Conservation (phyloP, 2,888 invertebrate genomes). For the Tineola bisselliella region DNA sequence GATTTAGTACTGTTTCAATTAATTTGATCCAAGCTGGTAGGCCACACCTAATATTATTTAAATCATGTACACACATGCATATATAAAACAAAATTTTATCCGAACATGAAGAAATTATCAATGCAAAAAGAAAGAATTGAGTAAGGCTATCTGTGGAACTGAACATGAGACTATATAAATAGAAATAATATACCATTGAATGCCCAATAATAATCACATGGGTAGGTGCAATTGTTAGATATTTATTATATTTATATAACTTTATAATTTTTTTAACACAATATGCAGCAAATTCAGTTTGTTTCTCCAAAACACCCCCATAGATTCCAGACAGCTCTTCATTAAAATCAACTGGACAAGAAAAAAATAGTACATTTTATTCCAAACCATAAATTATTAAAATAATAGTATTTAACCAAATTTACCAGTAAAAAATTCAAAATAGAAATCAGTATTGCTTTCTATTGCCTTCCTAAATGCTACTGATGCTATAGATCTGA, state of each 20-base stretch:
- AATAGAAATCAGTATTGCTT: conserved; percentile 75
- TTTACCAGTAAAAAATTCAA: conserved; percentile 87
- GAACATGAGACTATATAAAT: background rate
- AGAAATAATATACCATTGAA: conserved; percentile 81
- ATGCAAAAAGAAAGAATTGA: no score
- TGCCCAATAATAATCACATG: conserved; percentile 90
- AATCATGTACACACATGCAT: no score
- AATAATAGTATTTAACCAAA: conserved; percentile 11
- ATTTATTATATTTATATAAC: conserved; percentile 71
- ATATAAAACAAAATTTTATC: no score
- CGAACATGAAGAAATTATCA: no score
- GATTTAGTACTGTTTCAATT: background rate
- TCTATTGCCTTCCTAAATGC: conserved; percentile 85
- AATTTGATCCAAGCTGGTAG: no score
- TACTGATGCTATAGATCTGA: conserved; percentile 91
- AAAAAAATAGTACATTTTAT: background rate
- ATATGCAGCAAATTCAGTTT: conserved; percentile 76
- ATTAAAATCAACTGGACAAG: conserved; percentile 78
- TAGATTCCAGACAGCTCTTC: conserved; percentile 90
- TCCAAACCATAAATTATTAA: background rate
- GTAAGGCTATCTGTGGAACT: no score
- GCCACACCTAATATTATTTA: no score
- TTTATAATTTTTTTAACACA: conserved; percentile 78
- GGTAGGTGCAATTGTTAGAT: conserved; percentile 46
- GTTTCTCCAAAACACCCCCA: conserved; percentile 82